Evolutionary conservation across 2,113 vertebrate species (phyloP).

Genomic region (Chionodraco myersi): DNA sequence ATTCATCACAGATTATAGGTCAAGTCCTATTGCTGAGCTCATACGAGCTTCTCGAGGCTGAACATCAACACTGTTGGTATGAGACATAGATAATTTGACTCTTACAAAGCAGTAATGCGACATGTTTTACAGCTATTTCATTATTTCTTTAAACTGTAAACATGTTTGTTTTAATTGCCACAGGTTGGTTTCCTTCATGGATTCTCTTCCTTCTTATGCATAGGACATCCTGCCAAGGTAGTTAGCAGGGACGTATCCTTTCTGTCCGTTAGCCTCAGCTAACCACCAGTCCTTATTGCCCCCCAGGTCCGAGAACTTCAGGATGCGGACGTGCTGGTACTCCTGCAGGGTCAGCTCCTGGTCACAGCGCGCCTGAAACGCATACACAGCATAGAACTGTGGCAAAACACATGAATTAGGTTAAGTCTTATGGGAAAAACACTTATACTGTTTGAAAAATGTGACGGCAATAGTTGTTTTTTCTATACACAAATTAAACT

Average conservation of each 20-base stretch:
- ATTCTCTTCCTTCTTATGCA: conserved; percentile 74
- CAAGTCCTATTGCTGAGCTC: conserved; percentile 14
- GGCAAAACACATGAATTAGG: conserved; percentile 12
- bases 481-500: not conserved
- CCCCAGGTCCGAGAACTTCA: conserved; percentile 91
- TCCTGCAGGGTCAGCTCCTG: conserved; percentile 95
- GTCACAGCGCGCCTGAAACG: conserved; percentile 93
- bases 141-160: not conserved
- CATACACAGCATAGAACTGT: conserved; percentile 95
- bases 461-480: not conserved
- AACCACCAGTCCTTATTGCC: conserved; percentile 99
- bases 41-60: conserved; percentile 7
- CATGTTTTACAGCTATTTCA: not conserved
- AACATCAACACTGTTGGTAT: conserved; percentile 53
- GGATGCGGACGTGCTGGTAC: conserved; percentile 91
- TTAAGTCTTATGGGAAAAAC: no score
- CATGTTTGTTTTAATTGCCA: conserved; percentile 1
- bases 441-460: not conserved
- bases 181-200: not conserved
- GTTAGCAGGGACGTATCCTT: conserved; percentile 95
- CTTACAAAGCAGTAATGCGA: conserved; percentile 18
- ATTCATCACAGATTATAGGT: conserved; percentile 36
- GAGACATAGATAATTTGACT: not conserved
- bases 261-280: conserved; percentile 92
- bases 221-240: conserved; percentile 98